These are phyloP conservation scores for Papilio aristodemus DNA, from an alignment of 1,140 invertebrate species.

Conservation along the genomic window DNA sequence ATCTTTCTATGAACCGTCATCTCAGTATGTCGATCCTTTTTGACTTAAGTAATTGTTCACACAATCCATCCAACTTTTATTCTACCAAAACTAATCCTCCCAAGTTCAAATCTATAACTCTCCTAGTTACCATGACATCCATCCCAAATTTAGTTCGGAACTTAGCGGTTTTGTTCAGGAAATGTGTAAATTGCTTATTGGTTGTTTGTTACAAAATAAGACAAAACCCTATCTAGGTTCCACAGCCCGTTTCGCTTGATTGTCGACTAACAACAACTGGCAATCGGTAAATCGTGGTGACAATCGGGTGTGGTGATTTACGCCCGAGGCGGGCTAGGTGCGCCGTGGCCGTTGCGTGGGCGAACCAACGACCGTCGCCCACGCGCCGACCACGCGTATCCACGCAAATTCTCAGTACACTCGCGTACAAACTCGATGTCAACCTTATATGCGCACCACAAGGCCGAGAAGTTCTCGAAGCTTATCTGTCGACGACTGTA, in stretches of 20 bases:
- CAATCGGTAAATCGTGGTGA: slow-evolving; percentile 27
- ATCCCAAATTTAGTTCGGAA: too few species aligned
- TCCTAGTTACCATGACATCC: too few species aligned
- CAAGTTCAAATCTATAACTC: too few species aligned
- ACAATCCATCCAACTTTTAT: too few species aligned
- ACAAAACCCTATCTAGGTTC: neutral
- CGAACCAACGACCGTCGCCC: slow-evolving; percentile 22
- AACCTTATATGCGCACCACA: slow-evolving; percentile 1
- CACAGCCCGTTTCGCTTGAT: neutral
- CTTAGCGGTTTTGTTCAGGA: too few species aligned
- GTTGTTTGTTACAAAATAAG: neutral
- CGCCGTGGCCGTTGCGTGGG: slow-evolving; percentile 29
- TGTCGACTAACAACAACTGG: neutral
- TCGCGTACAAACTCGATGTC: neutral
- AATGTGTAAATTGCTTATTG: neutral
- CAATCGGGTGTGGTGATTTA: slow-evolving; percentile 33
- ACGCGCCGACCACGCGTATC: slow-evolving; percentile 25
- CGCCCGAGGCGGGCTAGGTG: slow-evolving; percentile 23
- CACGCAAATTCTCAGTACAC: slow-evolving; percentile 25
- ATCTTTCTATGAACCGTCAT: too few species aligned
- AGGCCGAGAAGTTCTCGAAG: slow-evolving; percentile 30
- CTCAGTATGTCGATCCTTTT: too few species aligned
- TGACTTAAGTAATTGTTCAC: too few species aligned
- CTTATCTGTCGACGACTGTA: slow-evolving; percentile 18
- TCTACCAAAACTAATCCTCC: too few species aligned